Conservation (phyloP, 1,140 invertebrate genomes). For the Aphelinus atriplicis region DNA sequence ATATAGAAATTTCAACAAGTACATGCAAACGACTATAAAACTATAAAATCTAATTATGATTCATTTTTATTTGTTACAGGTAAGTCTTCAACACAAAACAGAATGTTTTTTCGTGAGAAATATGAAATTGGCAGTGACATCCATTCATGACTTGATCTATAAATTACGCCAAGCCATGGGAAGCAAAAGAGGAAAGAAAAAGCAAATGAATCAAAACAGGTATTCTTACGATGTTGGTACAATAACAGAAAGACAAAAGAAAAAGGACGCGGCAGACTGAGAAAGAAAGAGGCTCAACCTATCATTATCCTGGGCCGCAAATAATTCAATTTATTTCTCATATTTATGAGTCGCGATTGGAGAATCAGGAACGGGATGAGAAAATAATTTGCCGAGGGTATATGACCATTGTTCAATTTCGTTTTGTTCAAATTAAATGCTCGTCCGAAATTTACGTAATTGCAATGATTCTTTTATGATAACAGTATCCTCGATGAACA, state of each 20-base stretch:
- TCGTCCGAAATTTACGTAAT: too few relatives aligned
- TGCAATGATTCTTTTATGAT: too few relatives aligned
- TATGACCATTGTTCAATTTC: too few relatives aligned
- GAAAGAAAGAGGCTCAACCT: constrained; percentile 39
- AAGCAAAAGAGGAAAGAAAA: constrained; percentile 3
- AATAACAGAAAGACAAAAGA: constrained; percentile 35
- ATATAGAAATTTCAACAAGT: too few relatives aligned
- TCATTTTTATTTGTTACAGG: neutral
- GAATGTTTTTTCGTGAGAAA: too few relatives aligned
- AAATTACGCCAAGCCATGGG: neutral
- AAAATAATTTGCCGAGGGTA: constrained; percentile 5
- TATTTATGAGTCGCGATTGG: constrained; percentile 43
- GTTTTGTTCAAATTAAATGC: constrained; percentile 12
- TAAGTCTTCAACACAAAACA: neutral
- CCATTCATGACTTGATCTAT: too few relatives aligned
- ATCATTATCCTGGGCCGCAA: constrained; percentile 43
- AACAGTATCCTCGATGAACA: too few relatives aligned
- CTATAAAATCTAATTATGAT: too few relatives aligned
- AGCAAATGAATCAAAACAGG: constrained; percentile 3
- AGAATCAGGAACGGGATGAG: constrained; percentile 1
- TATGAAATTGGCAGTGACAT: too few relatives aligned
- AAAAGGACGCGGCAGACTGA: constrained; percentile 27
- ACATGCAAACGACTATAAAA: too few relatives aligned
- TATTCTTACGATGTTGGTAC: neutral
- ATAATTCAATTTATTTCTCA: constrained; percentile 51